These are phyloP conservation scores for Brachyhypopomus occidentalis DNA, from an alignment of 2,113 vertebrate species.

Conservation along the genomic window DNA sequence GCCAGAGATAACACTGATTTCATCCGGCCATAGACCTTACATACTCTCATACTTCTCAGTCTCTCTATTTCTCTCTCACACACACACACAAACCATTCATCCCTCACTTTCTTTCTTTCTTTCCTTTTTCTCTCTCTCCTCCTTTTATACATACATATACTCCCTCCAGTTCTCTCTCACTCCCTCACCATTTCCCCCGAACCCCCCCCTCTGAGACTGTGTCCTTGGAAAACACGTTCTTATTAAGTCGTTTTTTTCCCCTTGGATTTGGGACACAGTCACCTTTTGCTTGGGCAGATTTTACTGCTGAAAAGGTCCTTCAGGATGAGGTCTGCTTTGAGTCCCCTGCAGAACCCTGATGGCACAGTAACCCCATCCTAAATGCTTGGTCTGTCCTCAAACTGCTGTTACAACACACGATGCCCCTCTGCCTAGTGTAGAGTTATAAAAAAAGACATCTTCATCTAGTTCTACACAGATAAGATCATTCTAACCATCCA, in stretches of 20 bases:
- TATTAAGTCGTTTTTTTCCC: constrained; percentile 3
- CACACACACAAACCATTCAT: constrained; percentile 3
- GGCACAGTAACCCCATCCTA: too few species aligned
- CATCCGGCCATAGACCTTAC: too few species aligned
- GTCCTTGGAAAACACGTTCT: background rate
- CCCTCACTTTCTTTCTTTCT: background rate
- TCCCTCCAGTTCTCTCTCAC: too few species aligned
- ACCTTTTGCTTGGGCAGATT: background rate
- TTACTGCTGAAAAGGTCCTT: background rate
- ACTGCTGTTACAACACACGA: too few species aligned
- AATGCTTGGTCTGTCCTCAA: too few species aligned
- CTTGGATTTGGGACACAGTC: background rate
- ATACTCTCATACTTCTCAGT: background rate
- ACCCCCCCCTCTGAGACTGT: background rate
- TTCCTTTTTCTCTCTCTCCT: background rate
- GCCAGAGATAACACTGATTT: constrained; percentile 38
- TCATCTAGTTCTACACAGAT: too few species aligned
- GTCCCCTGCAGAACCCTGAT: background rate
- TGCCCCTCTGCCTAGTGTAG: too few species aligned
- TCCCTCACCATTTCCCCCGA: too few species aligned
- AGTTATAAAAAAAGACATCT: too few species aligned
- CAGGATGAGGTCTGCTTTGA: background rate
- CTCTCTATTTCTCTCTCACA: constrained; percentile 34
- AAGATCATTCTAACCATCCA: too few species aligned
- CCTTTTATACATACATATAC: background rate